These are phyloP conservation scores for Cataglyphis hispanica DNA, from an alignment of 1,140 invertebrate species.

Conservation along the genomic window DNA sequence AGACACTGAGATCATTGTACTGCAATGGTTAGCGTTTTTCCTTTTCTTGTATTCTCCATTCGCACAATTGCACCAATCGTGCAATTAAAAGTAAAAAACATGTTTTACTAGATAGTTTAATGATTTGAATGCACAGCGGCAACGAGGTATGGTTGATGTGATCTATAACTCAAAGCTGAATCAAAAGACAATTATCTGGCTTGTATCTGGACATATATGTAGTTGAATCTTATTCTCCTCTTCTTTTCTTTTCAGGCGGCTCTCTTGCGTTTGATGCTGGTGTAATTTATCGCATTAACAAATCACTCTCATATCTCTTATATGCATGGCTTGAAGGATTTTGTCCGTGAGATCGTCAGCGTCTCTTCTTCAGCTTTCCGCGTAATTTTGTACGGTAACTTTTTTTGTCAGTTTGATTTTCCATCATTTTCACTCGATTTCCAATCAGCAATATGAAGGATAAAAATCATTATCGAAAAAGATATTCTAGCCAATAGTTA, in stretches of 20 bases:
- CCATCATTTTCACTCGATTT: not conserved
- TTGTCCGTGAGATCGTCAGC: not conserved
- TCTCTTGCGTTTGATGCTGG: not conserved
- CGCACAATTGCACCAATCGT: not conserved
- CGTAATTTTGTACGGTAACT: not conserved
- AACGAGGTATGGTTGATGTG: constrained; percentile 19
- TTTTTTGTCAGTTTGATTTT: not conserved
- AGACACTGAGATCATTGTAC: not conserved
- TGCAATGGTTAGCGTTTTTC: not conserved
- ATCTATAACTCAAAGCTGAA: constrained; percentile 38
- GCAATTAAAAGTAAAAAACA: constrained; percentile 37
- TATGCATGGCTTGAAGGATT: constrained; percentile 1
- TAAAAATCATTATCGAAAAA: not conserved
- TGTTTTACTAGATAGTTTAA: not conserved
- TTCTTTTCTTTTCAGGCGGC: not conserved
- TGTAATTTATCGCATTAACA: constrained; percentile 61
- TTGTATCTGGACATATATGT: not conserved
- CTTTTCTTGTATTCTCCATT: not conserved
- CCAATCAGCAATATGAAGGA: not conserved
- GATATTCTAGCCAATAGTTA: not conserved
- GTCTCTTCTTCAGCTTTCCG: constrained; percentile 21
- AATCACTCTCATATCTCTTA: constrained; percentile 49
- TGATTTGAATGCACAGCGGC: not conserved
- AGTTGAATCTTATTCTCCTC: not conserved
- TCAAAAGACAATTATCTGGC: constrained; percentile 53